These are phyloP conservation scores for Theodoxus fluviatilis DNA, from an alignment of 2,888 invertebrate species.

Conservation along the genomic window DNA sequence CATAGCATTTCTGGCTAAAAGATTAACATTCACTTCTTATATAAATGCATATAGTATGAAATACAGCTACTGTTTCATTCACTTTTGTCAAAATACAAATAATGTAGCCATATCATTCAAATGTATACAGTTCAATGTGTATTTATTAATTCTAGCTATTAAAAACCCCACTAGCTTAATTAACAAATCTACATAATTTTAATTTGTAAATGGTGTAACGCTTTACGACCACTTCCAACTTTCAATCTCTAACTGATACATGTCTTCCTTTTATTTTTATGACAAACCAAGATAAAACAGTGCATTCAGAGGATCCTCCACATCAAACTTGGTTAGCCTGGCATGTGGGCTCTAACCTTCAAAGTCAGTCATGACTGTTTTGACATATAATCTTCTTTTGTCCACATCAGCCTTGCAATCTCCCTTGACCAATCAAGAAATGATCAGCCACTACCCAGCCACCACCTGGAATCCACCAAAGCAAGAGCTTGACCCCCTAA, in stretches of 20 bases:
- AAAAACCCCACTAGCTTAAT: too few relatives aligned
- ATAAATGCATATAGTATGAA: not conserved
- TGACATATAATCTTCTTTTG: not conserved
- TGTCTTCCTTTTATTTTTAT: too few relatives aligned
- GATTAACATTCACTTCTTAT: not conserved
- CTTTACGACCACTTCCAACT: too few relatives aligned
- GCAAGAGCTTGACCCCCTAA: not conserved
- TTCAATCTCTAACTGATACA: too few relatives aligned
- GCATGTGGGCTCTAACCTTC: too few relatives aligned
- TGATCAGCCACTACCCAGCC: too few relatives aligned
- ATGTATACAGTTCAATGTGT: not conserved
- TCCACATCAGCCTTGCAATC: not conserved
- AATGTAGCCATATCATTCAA: not conserved
- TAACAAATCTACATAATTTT: too few relatives aligned
- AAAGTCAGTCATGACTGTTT: not conserved
- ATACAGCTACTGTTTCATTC: not conserved
- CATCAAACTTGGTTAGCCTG: too few relatives aligned
- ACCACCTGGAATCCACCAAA: not conserved
- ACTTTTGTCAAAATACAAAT: not conserved
- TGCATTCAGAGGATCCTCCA: too few relatives aligned
- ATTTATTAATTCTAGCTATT: not conserved
- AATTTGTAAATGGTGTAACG: too few relatives aligned
- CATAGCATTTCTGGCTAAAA: too few relatives aligned
- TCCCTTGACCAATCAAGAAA: not conserved
- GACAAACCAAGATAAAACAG: too few relatives aligned